A percentile compares a stretch with the other conserved stretches of the same genome.
phyloP scores from a whole-genome alignment of 2,888 invertebrate genomes.

The Nemoura dubitans region DNA sequence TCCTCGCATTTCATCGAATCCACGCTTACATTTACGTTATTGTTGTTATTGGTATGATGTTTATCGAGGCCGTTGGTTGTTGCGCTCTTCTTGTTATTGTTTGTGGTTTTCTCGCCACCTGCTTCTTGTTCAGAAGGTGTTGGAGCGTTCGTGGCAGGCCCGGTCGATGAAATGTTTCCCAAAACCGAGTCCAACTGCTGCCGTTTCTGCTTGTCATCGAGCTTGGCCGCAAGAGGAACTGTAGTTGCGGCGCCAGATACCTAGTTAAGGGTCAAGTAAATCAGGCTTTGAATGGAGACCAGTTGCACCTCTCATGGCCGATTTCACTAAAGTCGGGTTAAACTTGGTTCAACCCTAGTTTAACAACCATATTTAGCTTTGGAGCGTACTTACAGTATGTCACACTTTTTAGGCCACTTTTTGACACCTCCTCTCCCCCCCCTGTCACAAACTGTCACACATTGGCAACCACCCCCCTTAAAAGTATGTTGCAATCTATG shows the following conservation, averaged over 20 bases:
- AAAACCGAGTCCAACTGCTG: background rate
- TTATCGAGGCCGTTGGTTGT: conserved; percentile 1
- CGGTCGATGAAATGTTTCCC: background rate
- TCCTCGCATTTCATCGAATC: conserved; percentile 32
- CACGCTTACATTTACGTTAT: conserved; percentile 34
- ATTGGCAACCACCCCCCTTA: too few species aligned
- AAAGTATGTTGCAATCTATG: too few species aligned
- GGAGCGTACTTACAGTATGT: too few species aligned
- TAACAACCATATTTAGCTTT: too few species aligned
- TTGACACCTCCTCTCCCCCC: too few species aligned
- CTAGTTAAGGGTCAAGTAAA: background rate
- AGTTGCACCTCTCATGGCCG: too few species aligned
- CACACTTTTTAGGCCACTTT: too few species aligned
- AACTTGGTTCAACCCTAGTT: too few species aligned
- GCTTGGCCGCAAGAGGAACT: background rate
- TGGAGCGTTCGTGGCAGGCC: background rate
- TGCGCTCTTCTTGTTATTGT: background rate
- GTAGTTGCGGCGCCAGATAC: background rate
- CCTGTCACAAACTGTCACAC: too few species aligned
- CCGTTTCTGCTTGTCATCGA: conserved; percentile 8
- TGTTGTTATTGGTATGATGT: conserved; percentile 42
- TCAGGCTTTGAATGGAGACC: too few species aligned
- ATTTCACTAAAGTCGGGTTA: too few species aligned
- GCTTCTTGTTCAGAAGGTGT: conserved; percentile 16
- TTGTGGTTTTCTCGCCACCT: background rate